These are phyloP conservation scores for Agrotis exclamationis DNA, from an alignment of 2,888 invertebrate genomes.

Conservation along the genomic window DNA sequence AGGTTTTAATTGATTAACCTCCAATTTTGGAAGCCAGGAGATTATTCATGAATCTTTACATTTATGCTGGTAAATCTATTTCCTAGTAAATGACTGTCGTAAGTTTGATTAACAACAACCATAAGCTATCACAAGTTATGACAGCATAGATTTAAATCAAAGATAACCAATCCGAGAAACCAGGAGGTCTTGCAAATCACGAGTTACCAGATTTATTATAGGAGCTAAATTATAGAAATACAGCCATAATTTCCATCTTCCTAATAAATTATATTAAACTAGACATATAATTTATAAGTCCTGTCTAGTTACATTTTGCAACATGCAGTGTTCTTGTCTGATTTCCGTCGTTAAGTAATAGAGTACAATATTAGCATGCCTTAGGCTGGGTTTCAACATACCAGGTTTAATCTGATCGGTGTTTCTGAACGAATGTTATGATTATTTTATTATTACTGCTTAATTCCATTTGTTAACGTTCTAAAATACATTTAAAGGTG, in stretches of 20 bases:
- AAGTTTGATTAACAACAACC: background rate
- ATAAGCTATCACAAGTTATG: background rate
- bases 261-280: constrained; percentile 45
- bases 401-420: constrained; percentile 41
- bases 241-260: constrained; percentile 34
- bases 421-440: constrained; percentile 40
- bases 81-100: background rate
- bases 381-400: constrained; percentile 37
- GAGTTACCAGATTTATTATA: constrained; percentile 29
- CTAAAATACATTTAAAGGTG: constrained; percentile 24
- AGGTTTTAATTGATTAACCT: background rate
- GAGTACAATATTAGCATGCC: constrained; percentile 29
- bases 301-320: constrained; percentile 28
- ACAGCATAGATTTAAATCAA: constrained; percentile 22
- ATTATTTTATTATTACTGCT: constrained; percentile 45
- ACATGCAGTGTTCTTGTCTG: constrained; percentile 45
- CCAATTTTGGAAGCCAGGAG: background rate
- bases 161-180: constrained; percentile 3
- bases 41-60: background rate
- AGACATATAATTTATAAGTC: constrained; percentile 48
- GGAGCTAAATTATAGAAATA: constrained; percentile 25
- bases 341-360: constrained; percentile 55
- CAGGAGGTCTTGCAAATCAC: constrained; percentile 44
- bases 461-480: constrained; percentile 30
- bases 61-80: background rate